Evolutionary conservation across 2,888 invertebrate species (phyloP).

Genomic region (Mongoloraphidia duomilia): DNA sequence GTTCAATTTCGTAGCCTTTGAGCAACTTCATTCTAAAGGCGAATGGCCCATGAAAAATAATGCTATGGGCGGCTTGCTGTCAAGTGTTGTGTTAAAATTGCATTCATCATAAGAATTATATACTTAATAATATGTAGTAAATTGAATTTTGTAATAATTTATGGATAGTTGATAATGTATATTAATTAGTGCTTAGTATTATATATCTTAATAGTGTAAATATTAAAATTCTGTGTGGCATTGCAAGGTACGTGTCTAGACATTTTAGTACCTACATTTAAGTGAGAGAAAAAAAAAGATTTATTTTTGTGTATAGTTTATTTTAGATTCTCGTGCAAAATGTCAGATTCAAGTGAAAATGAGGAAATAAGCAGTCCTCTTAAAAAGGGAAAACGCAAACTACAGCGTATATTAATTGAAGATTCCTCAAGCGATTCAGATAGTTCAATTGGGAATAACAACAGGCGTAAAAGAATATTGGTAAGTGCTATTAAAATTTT

Average conservation of each 20-base stretch:
- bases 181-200: too few relatives aligned
- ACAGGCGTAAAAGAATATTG: slow-evolving; percentile 10
- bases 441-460: slow-evolving; percentile 12
- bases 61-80: slow-evolving; percentile 4
- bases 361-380: neutral
- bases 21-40: neutral
- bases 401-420: slow-evolving; percentile 16
- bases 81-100: slow-evolving; percentile 1
- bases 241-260: neutral
- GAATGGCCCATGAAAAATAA: slow-evolving; percentile 6
- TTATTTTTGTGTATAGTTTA: slow-evolving; percentile 5
- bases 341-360: slow-evolving; percentile 25
- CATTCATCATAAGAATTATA: neutral
- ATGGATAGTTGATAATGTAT: too few relatives aligned
- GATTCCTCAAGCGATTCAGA: slow-evolving; percentile 16
- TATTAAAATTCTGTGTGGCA: neutral
- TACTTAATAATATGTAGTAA: neutral
- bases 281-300: slow-evolving; percentile 1
- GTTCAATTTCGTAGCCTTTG: too few relatives aligned
- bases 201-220: too few relatives aligned
- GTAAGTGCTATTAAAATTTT: slow-evolving; percentile 1
- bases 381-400: slow-evolving; percentile 19
- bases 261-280: neutral
- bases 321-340: slow-evolving; percentile 10
- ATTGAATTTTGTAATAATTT: neutral